Base-by-base conservation (phyloP, 2,797 vertebrate species). In the Centropyge bicolor region DNA sequence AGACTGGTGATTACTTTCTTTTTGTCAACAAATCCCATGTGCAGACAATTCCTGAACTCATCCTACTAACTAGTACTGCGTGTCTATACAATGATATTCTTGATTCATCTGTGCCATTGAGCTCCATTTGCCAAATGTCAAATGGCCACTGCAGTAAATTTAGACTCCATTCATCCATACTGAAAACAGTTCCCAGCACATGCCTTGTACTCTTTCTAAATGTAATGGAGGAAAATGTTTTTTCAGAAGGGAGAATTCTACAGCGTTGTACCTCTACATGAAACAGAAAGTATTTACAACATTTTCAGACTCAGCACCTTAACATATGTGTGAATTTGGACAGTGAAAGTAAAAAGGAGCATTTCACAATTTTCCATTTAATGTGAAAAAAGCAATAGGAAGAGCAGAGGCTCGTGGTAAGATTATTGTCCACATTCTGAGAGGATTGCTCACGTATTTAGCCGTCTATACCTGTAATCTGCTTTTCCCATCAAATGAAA, bases 361-460 rank as follows among this genome's bases (percentile, higher is more conserved):
- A 17, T 59, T 45, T n/a, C 11, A 20, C 17, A 38, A 38, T 67
- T 62, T 51, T 70, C 67, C 70, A 67, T 51, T 54, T 64, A 14
- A 49, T 65, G 52, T 72, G 63, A 31, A 67, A 54, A 49, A 19
- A 55, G 14, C 61, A 62, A 63, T 49, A 54, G 16, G 12, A 43
- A 24, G 13, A 65, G 14, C 55, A 38, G 38, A 74, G 10, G 24
- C 24, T 75, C 5, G 10, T 46, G 36, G 17, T 41, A 7, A 48
- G 48, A 79, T 35, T 74, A 51, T 1, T 13, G 27, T 27, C 43
- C 43, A 36, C 43, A 19, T 24, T 56, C 27, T 64, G n/a, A 61
- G 36, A 70, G 49, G 68, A 78, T 27, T 72, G 56, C 27, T 76
- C 27, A 49, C 70, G 63, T 61, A 11, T 65, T 78, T 71, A 36